Conservation (phyloP, 1,140 invertebrate species). For the Drosophila rufa region DNA sequence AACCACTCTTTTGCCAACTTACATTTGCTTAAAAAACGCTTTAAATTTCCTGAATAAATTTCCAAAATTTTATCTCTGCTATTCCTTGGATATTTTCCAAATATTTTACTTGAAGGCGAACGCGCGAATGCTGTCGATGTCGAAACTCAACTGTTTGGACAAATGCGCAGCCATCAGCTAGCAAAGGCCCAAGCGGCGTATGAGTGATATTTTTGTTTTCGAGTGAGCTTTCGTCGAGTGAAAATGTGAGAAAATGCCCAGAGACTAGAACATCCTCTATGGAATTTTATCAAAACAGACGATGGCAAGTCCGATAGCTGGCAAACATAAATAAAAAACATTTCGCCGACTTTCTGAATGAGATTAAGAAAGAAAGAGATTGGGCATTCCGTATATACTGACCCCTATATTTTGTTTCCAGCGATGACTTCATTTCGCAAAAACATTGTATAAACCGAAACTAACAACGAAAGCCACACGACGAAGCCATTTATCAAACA, state of each 20-base stretch:
- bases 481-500: constrained; percentile 72
- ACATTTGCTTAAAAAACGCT: constrained; percentile 10
- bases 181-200: constrained; percentile 71
- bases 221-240: constrained; percentile 63
- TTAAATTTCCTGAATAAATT: not conserved
- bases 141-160: constrained; percentile 76
- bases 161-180: constrained; percentile 67
- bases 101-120: constrained; percentile 25
- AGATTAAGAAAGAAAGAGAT: constrained; percentile 27
- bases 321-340: constrained; percentile 16
- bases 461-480: constrained; percentile 51
- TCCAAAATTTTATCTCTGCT: constrained; percentile 10
- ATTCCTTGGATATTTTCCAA: constrained; percentile 23
- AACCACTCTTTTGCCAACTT: constrained; percentile 16
- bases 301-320: constrained; percentile 6
- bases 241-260: constrained; percentile 6
- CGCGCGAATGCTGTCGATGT: constrained; percentile 70
- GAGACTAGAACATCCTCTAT: constrained; percentile 17
- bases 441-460: constrained; percentile 58
- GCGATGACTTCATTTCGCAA: constrained; percentile 76
- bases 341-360: constrained; percentile 26
- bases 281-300: constrained; percentile 29
- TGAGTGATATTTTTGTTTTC: constrained; percentile 67
- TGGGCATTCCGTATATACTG: not conserved
- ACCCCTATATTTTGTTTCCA: constrained; percentile 31